Base-by-base conservation (phyloP, 2,113 vertebrate genomes). In the Eublepharis macularius region DNA sequence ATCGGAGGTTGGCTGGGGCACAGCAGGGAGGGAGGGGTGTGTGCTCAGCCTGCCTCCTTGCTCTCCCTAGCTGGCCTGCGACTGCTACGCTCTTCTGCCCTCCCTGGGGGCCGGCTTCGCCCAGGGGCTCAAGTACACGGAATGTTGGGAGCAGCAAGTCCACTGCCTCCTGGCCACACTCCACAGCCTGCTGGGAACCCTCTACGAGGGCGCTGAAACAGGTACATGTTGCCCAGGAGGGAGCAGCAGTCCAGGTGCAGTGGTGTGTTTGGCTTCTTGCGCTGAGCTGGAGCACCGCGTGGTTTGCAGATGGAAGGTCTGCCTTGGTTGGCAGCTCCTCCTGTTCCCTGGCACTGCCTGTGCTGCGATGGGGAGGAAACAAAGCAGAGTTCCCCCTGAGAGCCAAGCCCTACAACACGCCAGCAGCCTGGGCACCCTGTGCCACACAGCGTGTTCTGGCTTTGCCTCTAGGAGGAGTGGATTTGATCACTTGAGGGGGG, bases 101-200 rank as follows among this genome's bases (percentile, higher is more conserved):
- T 97, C 96, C 2, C 91, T 98, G 43, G 98, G 98, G 0, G 96
- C 97, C 0, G 96, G 98, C 29, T 95, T 97, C 87, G 97, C 97
- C n/a, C 94, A 97, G 91, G 97, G 97, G 5, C 87, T 95, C 84
- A 97, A 96, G 14, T 95, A 96, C 14, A 96, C 97, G 0, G 97
- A 98, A 72, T 96, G 97, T 90, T 98, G 98, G 98, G 96, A 96
- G 79, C 97, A 96, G 93, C 97, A 98, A 92, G 93, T 97, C n/a
- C 98, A 97, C 86, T 96, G 96, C 82, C 95, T 98, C 12, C 89
- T 98, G 86, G 95, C 96, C 80, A 95, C 97, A 1, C 96, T 98
- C 72, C 98, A 98, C 81, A 79, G 84, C 83, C 90, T 97, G 72
- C 94, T 98, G 74, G 94, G 95, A 83, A 94, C 96, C 73, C 92